These are phyloP conservation scores for Tetragonisca angustula DNA, from an alignment of 2,888 invertebrate genomes.

Conservation along the genomic window DNA sequence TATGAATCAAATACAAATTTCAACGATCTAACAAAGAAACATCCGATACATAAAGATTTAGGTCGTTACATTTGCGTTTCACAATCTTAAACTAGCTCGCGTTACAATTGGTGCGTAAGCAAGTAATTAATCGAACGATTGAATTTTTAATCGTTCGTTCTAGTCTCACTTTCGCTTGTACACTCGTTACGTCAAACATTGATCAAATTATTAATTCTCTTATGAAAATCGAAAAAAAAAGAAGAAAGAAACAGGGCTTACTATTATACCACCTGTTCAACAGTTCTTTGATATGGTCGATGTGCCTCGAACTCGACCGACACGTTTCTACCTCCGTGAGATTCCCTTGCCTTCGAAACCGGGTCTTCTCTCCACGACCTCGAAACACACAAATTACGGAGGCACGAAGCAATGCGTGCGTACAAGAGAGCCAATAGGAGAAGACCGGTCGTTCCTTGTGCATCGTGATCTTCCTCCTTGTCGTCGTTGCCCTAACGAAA, in stretches of 20 bases:
- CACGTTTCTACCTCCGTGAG: constrained; percentile 65
- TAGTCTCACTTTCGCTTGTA: constrained; percentile 39
- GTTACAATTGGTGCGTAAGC: constrained; percentile 8
- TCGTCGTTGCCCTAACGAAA: constrained; percentile 1
- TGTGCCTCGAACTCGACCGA: constrained; percentile 65
- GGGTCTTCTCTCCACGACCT: constrained; percentile 77
- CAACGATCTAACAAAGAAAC: not conserved
- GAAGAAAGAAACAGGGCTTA: not conserved
- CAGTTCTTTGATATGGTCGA: constrained; percentile 56
- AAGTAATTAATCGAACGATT: constrained; percentile 25
- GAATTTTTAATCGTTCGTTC: constrained; percentile 3
- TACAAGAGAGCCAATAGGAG: constrained; percentile 54
- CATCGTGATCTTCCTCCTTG: constrained; percentile 13
- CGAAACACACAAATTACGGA: constrained; percentile 79
- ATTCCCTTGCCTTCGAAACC: constrained; percentile 71
- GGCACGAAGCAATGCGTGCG: constrained; percentile 64
- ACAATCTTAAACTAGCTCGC: constrained; percentile 7
- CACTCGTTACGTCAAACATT: not conserved
- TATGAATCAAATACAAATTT: not conserved
- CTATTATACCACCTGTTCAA: constrained; percentile 17
- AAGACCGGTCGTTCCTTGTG: constrained; percentile 22
- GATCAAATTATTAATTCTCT: constrained; percentile 3
- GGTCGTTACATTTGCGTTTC: constrained; percentile 30
- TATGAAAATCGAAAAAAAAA: not conserved
- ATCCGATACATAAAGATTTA: constrained; percentile 14